Evolutionary conservation across 2,888 invertebrate genomes (phyloP).

Genomic region (Sinopyrophorus schimmeli): DNA sequence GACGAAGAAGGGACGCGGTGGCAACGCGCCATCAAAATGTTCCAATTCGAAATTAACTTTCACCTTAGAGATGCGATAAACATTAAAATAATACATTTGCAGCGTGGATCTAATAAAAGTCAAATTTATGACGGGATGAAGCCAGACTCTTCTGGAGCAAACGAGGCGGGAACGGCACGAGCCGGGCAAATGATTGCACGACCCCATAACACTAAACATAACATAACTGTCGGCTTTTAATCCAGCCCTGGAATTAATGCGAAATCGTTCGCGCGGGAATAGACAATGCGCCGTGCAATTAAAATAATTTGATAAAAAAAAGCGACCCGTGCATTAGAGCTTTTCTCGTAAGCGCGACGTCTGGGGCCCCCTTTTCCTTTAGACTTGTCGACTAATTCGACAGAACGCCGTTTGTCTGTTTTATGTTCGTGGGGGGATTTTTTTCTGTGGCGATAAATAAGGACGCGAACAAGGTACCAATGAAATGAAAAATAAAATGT

Average conservation of each 20-base stretch:
- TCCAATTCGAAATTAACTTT: slow-evolving; percentile 11
- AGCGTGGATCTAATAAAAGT: slow-evolving; percentile 23
- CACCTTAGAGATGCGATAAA: slow-evolving; percentile 13
- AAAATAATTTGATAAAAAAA: slow-evolving; percentile 47
- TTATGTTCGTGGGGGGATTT: slow-evolving; percentile 39
- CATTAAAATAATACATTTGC: slow-evolving; percentile 15
- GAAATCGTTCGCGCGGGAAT: slow-evolving; percentile 40
- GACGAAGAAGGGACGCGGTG: no score
- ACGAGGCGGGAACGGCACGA: slow-evolving; percentile 32
- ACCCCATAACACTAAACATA: slow-evolving; percentile 31
- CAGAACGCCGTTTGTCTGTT: slow-evolving; percentile 44
- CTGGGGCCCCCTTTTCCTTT: slow-evolving; percentile 25
- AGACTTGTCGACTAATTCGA: slow-evolving; percentile 41
- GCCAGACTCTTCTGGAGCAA: slow-evolving; percentile 28
- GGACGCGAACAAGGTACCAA: slow-evolving; percentile 40
- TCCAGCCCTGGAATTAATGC: slow-evolving; percentile 40
- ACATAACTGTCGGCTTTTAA: slow-evolving; percentile 36
- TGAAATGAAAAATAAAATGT: slow-evolving; percentile 43
- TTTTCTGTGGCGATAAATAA: slow-evolving; percentile 40
- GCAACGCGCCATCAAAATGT: slow-evolving; percentile 20
- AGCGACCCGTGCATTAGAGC: slow-evolving; percentile 36
- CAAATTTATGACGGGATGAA: slow-evolving; percentile 28
- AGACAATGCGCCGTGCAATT: slow-evolving; percentile 42
- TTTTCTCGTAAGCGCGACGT: slow-evolving; percentile 24
- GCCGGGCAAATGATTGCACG: slow-evolving; percentile 28